A percentile compares a stretch with the other conserved stretches of the same genome.
These are phyloP conservation scores for Apamea anceps DNA, from an alignment of 2,888 invertebrate genomes.

Conservation along the genomic window DNA sequence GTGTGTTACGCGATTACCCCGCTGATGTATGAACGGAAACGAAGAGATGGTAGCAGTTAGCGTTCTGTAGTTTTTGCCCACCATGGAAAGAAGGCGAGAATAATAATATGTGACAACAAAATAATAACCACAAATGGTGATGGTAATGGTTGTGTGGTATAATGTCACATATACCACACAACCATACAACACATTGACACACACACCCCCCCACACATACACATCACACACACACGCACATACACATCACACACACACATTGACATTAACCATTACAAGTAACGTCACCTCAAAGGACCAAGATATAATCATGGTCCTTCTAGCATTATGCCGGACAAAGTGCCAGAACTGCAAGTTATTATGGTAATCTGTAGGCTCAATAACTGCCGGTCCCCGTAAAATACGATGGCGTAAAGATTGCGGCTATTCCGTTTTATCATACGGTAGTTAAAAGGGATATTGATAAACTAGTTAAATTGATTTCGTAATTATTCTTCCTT, in stretches of 20 bases:
- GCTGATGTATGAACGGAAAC: neutral
- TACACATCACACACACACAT: too few species aligned
- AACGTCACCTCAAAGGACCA: neutral
- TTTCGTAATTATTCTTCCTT: constrained; percentile 40
- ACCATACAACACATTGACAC: too few species aligned
- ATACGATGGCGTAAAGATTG: constrained; percentile 33
- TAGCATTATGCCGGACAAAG: constrained; percentile 14
- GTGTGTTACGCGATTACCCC: too few species aligned
- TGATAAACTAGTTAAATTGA: constrained; percentile 36
- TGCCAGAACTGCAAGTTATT: constrained; percentile 33
- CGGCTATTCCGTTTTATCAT: constrained; percentile 29
- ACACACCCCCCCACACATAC: too few species aligned
- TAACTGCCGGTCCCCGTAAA: constrained; percentile 40
- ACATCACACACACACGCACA: too few species aligned
- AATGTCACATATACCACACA: too few species aligned
- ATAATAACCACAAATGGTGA: too few species aligned
- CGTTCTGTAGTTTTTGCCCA: neutral
- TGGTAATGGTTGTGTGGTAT: too few species aligned
- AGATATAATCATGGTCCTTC: constrained; percentile 11
- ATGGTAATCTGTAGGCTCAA: constrained; percentile 48
- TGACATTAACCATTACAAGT: too few species aligned
- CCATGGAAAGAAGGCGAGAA: too few species aligned
- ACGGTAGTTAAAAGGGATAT: constrained; percentile 29
- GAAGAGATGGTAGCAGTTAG: neutral
- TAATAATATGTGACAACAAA: too few species aligned